Percentiles rank a stretch among this genome's conserved stretches.
Conservation (phyloP, 2,888 invertebrate genomes). For the Barypeithes pellucidus region DNA sequence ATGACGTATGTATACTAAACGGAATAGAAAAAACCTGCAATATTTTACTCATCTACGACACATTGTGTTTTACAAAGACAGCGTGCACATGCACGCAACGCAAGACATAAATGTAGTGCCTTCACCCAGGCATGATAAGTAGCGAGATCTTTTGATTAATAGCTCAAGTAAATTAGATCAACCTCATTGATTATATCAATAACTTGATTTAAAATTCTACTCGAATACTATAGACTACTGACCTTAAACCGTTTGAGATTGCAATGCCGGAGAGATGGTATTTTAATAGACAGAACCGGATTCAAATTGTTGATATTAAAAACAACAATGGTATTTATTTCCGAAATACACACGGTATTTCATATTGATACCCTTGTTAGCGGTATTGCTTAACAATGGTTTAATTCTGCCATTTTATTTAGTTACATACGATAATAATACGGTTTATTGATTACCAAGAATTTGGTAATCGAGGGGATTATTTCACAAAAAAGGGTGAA, state of each 20-base stretch:
- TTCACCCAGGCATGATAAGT: conserved; percentile 45
- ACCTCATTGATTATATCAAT: conserved; percentile 52
- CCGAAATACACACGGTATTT: background rate
- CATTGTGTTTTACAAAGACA: conserved; percentile 27
- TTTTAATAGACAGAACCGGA: conserved; percentile 24
- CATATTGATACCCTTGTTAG: background rate
- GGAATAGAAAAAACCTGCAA: background rate
- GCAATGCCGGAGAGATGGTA: conserved; percentile 30
- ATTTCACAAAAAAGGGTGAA: no score
- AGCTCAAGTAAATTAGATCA: conserved; percentile 48
- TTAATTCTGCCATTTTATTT: no score
- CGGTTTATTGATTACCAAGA: no score
- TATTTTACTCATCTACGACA: conserved; percentile 36
- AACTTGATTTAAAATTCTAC: conserved; percentile 46
- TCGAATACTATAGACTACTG: conserved; percentile 44
- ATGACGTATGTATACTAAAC: no score
- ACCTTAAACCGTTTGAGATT: conserved; percentile 46
- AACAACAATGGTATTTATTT: background rate
- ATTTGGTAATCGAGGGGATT: no score
- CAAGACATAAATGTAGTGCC: conserved; percentile 28
- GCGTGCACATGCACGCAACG: conserved; percentile 31
- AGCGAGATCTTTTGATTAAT: conserved; percentile 51
- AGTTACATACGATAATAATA: no score
- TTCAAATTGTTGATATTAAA: background rate
- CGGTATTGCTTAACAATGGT: no score